Conservation (phyloP, 2,797 vertebrate genomes). For the Apogon hyalosoma region DNA sequence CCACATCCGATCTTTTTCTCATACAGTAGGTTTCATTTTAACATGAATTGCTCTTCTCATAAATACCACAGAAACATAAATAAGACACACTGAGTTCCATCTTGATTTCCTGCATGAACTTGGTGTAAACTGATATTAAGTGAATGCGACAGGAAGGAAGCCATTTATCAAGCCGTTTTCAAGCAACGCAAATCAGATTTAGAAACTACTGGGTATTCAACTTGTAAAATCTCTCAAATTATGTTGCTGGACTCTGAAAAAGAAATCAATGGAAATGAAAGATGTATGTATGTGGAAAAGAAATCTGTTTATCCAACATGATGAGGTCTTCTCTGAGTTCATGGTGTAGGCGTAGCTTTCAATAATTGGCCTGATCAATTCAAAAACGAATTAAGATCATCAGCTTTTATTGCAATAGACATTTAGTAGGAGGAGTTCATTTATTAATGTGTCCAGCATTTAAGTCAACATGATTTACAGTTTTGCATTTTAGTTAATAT, state of each 20-base stretch:
- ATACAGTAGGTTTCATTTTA: too few species aligned
- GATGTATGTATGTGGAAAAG: background rate
- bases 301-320: background rate
- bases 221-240: background rate
- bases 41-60: too few species aligned
- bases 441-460: background rate
- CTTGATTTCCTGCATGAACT: slow-evolving; percentile 12
- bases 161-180: background rate
- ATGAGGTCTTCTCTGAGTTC: background rate
- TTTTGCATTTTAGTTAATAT: slow-evolving; percentile 58
- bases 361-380: slow-evolving; percentile 4
- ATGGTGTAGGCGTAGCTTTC: background rate
- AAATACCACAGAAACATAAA: too few species aligned
- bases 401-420: background rate
- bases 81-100: background rate
- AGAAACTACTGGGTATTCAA: too few species aligned
- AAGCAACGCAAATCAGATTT: background rate
- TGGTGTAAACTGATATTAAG: background rate
- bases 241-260: background rate
- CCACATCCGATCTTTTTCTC: too few species aligned
- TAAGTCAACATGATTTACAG: background rate
- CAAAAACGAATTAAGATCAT: slow-evolving; percentile 11
- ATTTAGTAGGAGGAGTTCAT: background rate
- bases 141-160: slow-evolving; percentile 19
- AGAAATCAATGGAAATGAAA: background rate